phyloP scores from a whole-genome alignment of 2,888 invertebrate genomes.

The Seira musarum region DNA sequence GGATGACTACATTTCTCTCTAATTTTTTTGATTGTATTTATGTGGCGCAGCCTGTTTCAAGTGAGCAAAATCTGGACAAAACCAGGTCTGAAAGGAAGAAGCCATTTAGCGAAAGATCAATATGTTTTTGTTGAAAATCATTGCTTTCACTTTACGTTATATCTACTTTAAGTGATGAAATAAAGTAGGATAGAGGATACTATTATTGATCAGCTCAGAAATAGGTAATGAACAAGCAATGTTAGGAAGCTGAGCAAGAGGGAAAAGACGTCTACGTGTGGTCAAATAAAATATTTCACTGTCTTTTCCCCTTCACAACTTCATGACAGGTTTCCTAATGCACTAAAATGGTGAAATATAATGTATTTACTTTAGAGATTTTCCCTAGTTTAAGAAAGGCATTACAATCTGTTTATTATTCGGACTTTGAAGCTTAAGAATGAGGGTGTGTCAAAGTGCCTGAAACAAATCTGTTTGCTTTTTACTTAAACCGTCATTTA shows the following conservation, averaged over 20 bases:
- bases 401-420: neutral
- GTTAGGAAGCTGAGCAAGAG: neutral
- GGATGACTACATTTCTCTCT: slow-evolving; percentile 26
- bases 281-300: neutral
- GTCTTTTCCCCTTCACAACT: no score
- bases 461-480: neutral
- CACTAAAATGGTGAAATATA: neutral
- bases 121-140: neutral
- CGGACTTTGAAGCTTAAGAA: neutral
- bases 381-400: neutral
- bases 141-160: neutral
- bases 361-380: neutral
- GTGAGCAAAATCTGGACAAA: neutral
- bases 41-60: slow-evolving; percentile 7
- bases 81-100: slow-evolving; percentile 4
- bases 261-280: neutral
- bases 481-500: no score
- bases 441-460: neutral
- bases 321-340: no score
- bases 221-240: neutral
- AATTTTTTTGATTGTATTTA: neutral
- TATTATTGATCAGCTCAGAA: neutral
- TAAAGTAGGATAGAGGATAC: neutral
- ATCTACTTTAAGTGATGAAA: neutral
- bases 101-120: slow-evolving; percentile 3